Percentiles rank a stretch among this genome's conserved stretches.
These are phyloP conservation scores for Pipistrellus pipistrellus DNA, from an alignment of 2,797 vertebrate species.

Conservation along the genomic window DNA sequence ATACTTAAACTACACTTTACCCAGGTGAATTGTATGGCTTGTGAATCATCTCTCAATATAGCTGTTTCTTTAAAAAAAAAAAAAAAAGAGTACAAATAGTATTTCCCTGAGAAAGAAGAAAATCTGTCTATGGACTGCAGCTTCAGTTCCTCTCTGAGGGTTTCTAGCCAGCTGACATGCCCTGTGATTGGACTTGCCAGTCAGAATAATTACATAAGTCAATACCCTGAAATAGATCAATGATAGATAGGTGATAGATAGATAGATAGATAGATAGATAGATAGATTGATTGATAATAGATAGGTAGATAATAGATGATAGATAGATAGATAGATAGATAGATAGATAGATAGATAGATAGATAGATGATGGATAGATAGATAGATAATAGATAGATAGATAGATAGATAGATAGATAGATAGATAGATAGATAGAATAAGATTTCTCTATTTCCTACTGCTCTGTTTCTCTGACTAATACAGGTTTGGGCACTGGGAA, in stretches of 20 bases:
- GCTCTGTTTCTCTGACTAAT: constrained; percentile 26
- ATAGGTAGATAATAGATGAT: too few relatives aligned
- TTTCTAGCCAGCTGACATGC: neutral
- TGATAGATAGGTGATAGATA: neutral
- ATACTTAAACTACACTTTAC: neutral
- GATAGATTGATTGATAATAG: too few relatives aligned
- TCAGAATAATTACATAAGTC: neutral
- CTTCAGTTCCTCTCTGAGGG: neutral
- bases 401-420: neutral
- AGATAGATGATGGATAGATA: neutral
- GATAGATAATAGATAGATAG: neutral
- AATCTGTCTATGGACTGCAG: neutral
- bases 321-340: too few relatives aligned
- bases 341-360: too few relatives aligned
- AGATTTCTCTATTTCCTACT: neutral
- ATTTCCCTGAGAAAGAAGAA: constrained; percentile 27
- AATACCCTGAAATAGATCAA: neutral
- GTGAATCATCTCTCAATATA: constrained; percentile 1
- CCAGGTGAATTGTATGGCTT: neutral
- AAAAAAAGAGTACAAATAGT: neutral
- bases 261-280: too few relatives aligned
- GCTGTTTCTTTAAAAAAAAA: neutral
- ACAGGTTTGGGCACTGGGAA: neutral
- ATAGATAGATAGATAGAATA: neutral
- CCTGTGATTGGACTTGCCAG: neutral